Percentiles rank a stretch among this genome's conserved stretches.
Evolutionary conservation across 2,888 invertebrate genomes (phyloP).

Genomic region (Camptogramma bilineatum): DNA sequence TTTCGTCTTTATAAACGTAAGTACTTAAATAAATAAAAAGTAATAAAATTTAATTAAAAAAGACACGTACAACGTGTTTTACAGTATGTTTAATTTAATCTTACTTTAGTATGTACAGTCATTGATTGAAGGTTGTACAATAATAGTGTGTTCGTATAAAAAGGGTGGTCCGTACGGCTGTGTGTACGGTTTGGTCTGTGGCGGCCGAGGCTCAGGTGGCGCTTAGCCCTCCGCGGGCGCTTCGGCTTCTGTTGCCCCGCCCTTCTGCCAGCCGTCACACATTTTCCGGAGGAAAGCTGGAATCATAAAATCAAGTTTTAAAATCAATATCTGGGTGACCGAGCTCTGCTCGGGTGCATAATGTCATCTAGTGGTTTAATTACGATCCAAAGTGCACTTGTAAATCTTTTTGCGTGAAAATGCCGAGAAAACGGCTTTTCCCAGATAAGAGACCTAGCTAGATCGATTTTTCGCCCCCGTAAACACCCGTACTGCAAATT

Average conservation of each 20-base stretch:
- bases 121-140: slow-evolving; percentile 78
- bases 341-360: too few species aligned
- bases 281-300: slow-evolving; percentile 95
- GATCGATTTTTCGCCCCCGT: too few species aligned
- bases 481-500: too few species aligned
- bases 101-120: slow-evolving; percentile 84
- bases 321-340: not conserved
- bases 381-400: too few species aligned
- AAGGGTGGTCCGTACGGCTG: slow-evolving; percentile 79
- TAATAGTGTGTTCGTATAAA: slow-evolving; percentile 72
- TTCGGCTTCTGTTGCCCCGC: slow-evolving; percentile 56
- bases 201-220: slow-evolving; percentile 33
- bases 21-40: slow-evolving; percentile 77
- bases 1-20: slow-evolving; percentile 83
- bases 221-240: slow-evolving; percentile 70
- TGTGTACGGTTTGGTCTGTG: slow-evolving; percentile 62
- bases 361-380: too few species aligned
- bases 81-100: slow-evolving; percentile 82
- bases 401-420: too few species aligned
- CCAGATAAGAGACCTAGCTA: too few species aligned
- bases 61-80: slow-evolving; percentile 83
- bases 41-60: slow-evolving; percentile 75
- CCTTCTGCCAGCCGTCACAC: slow-evolving; percentile 87
- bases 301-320: slow-evolving; percentile 40
- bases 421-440: too few species aligned